A percentile compares a stretch with the other conserved stretches of the same genome.
Evolutionary conservation across 2,113 vertebrate species (phyloP).

Genomic region (Psittacus erithacus): DNA sequence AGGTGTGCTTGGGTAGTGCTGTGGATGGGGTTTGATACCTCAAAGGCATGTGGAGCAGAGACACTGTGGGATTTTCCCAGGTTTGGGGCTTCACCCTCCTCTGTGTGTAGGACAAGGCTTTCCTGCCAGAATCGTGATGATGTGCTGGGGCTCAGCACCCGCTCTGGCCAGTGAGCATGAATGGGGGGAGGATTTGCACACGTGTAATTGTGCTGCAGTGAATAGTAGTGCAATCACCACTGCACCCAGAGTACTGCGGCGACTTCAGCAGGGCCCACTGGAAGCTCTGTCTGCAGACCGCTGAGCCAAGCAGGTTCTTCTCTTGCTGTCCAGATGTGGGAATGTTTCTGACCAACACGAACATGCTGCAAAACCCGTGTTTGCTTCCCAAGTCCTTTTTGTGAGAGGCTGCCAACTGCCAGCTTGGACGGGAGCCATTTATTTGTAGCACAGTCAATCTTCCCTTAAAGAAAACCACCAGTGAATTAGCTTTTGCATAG

Average conservation of each 20-base stretch:
- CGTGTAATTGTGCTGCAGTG: rapidly evolving
- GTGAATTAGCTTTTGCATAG: conserved; percentile 79
- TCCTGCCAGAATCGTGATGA: background rate
- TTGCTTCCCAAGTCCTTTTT: background rate
- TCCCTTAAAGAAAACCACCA: conserved; percentile 70
- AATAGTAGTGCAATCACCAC: rapidly evolving
- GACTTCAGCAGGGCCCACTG: background rate
- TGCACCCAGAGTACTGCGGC: background rate
- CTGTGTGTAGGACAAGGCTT: background rate
- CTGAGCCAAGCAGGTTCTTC: rapidly evolving
- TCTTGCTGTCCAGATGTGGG: background rate
- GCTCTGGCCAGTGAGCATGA: background rate
- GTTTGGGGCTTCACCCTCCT: background rate
- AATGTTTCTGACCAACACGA: background rate
- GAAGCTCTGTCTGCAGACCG: background rate
- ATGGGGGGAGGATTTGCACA: background rate
- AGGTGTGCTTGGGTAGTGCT: rapidly evolving
- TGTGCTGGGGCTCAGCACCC: background rate
- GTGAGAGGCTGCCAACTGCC: conserved; percentile 19
- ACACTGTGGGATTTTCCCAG: background rate
- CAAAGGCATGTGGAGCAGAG: no score
- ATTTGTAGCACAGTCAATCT: conserved; percentile 68
- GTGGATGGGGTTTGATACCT: rapidly evolving
- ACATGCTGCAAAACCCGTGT: background rate
- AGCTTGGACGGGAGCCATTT: conserved; percentile 71